These are phyloP conservation scores for Tragelaphus eurycerus DNA, from an alignment of 2,797 vertebrate genomes.

Conservation along the genomic window DNA sequence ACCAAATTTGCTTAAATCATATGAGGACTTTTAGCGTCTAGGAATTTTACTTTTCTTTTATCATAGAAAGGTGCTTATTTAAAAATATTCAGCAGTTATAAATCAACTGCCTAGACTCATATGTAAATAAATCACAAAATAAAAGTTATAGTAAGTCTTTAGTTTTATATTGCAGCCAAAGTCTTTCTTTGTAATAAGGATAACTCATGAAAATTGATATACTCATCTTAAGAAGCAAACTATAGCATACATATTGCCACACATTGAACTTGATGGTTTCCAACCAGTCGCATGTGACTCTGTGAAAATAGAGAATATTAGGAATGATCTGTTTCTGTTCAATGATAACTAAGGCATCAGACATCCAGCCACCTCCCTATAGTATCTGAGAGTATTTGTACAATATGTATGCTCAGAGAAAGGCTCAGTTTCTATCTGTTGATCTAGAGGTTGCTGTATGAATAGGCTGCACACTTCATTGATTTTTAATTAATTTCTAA, in stretches of 20 bases:
- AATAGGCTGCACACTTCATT: constrained; percentile 94
- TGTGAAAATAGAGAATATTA: not conserved
- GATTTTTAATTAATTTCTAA: constrained; percentile 96
- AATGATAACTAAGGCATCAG: not conserved
- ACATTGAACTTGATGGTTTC: not conserved
- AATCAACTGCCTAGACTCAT: not conserved
- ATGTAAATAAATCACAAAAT: not conserved
- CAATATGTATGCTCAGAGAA: constrained; percentile 26
- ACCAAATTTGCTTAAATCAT: not conserved
- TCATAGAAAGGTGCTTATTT: not conserved
- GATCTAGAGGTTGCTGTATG: constrained; percentile 88
- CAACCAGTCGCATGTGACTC: not conserved
- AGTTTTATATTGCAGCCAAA: not conserved
- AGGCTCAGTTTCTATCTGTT: constrained; percentile 77
- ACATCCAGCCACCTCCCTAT: not conserved
- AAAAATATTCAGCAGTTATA: not conserved
- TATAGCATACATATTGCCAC: not conserved
- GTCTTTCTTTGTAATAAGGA: constrained; percentile 19
- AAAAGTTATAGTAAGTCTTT: not conserved
- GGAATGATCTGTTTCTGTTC: constrained; percentile 12
- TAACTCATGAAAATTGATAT: not conserved
- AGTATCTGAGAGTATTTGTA: constrained; percentile 38
- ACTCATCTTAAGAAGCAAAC: constrained; percentile 1
- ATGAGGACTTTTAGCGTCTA: not conserved
- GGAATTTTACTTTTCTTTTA: not conserved